Conservation (phyloP, 2,797 vertebrate species). For the Heliangelus exortis region DNA sequence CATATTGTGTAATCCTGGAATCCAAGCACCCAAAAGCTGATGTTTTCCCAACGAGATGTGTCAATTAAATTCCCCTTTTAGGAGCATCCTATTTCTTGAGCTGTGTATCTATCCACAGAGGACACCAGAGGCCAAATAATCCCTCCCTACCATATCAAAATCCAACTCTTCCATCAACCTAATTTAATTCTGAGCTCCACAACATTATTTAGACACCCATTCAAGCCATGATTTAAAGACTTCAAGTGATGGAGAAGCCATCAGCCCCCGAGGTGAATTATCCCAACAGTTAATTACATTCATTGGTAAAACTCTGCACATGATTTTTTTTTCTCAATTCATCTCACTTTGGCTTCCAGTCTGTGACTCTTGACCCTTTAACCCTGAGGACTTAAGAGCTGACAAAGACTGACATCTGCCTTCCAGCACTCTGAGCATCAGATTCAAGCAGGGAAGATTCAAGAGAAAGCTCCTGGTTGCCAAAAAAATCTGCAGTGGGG, state of each 20-base stretch:
- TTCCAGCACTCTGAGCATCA: neutral
- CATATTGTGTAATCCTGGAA: neutral
- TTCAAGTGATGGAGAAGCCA: neutral
- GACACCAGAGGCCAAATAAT: neutral
- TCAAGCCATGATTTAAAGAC: neutral
- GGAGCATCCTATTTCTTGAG: neutral
- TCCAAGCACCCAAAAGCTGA: neutral
- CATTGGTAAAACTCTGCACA: neutral
- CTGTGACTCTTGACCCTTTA: neutral
- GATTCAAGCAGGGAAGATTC: neutral
- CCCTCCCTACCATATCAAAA: neutral
- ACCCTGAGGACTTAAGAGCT: neutral
- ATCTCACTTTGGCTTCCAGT: neutral
- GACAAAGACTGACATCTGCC: neutral
- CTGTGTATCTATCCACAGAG: rapidly evolving
- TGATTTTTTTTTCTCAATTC: neutral
- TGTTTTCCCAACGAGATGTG: neutral
- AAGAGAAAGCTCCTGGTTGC: neutral
- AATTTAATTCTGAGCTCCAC: neutral
- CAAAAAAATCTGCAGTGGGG: neutral
- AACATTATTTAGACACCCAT: neutral
- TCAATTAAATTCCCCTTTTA: neutral
- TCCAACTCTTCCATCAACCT: neutral
- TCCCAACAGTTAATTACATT: neutral
- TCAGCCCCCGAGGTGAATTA: neutral